phyloP scores from a whole-genome alignment of 2,888 invertebrate genomes.

The Pantelozetes paolii region DNA sequence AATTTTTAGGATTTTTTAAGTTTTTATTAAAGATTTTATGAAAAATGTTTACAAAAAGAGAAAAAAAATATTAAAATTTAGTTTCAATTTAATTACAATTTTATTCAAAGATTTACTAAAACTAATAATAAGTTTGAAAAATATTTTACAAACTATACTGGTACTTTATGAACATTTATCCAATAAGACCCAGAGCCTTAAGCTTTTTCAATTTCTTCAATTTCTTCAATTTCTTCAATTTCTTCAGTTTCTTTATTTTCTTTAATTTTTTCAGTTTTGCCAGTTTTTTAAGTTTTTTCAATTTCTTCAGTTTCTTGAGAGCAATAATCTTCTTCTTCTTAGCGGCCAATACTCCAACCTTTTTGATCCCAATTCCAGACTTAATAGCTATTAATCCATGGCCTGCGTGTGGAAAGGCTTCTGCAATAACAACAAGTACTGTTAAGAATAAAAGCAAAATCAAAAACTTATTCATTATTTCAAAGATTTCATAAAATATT shows the following conservation, averaged over 20 bases:
- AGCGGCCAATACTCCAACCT: not conserved
- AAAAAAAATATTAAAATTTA: too few relatives aligned
- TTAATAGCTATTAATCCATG: not conserved
- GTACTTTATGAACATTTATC: too few relatives aligned
- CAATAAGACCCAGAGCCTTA: too few relatives aligned
- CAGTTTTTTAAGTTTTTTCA: constrained; percentile 15
- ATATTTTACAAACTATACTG: too few relatives aligned
- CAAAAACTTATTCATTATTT: constrained; percentile 16
- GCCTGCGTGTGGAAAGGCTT: not conserved
- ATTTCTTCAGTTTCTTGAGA: not conserved
- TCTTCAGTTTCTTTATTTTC: constrained; percentile 5
- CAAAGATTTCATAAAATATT: not conserved
- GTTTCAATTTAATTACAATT: too few relatives aligned
- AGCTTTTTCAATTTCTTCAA: not conserved
- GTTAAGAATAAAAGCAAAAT: not conserved
- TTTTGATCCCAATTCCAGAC: not conserved
- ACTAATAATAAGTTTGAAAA: too few relatives aligned
- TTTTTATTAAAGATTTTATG: too few relatives aligned
- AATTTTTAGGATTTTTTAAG: too few relatives aligned
- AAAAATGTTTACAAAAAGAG: too few relatives aligned
- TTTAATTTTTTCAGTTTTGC: constrained; percentile 10
- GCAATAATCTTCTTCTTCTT: constrained; percentile 10
- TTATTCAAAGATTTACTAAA: too few relatives aligned
- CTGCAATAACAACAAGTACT: not conserved
- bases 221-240: not conserved